A percentile compares a stretch with the other conserved stretches of the same genome.
Evolutionary conservation across 2,113 vertebrate genomes (phyloP).

Genomic region (Brachypodius melanocephalos): DNA sequence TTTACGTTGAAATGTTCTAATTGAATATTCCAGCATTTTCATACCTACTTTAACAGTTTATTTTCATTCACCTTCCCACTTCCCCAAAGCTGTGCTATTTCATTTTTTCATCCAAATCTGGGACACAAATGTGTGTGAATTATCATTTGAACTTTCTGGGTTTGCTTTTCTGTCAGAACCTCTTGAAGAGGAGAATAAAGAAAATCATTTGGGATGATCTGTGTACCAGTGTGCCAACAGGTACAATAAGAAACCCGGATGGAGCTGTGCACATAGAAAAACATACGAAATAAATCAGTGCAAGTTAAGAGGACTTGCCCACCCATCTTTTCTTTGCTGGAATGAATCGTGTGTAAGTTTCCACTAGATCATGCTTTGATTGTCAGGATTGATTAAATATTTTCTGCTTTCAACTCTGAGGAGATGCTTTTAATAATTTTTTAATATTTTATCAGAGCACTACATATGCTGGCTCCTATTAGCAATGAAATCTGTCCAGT

Average conservation of each 20-base stretch:
- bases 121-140: neutral
- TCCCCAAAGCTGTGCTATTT: neutral
- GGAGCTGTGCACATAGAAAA: neutral
- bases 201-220: neutral
- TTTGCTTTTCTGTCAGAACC: neutral
- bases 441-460: conserved; percentile 31
- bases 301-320: neutral
- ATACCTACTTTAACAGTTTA: neutral
- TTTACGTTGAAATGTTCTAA: neutral
- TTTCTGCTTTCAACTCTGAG: conserved; percentile 43
- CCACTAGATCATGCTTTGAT: conserved; percentile 35
- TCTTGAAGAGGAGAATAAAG: neutral
- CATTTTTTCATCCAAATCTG: neutral
- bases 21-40: neutral
- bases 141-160: neutral
- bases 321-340: neutral
- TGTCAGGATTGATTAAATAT: conserved; percentile 32
- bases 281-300: neutral
- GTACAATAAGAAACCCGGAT: neutral
- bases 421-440: conserved; percentile 53
- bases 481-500: neutral
- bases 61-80: neutral
- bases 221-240: neutral
- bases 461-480: neutral
- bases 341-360: conserved; percentile 5